These are phyloP conservation scores for Tyto alba DNA, from an alignment of 2,113 vertebrate species.

Conservation along the genomic window DNA sequence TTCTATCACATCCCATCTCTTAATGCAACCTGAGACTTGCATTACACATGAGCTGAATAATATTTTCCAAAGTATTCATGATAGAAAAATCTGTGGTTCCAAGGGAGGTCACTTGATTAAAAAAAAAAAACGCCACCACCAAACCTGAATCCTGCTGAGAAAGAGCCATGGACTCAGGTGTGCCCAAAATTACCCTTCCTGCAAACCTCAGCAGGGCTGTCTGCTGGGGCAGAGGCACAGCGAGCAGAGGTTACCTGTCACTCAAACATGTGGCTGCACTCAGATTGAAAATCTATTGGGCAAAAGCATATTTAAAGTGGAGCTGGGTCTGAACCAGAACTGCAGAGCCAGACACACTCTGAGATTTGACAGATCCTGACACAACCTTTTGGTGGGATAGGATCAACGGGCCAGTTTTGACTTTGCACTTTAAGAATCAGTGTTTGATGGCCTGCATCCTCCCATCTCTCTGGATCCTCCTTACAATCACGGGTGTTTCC, in stretches of 20 bases:
- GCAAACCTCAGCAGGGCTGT: not conserved
- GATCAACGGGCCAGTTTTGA: not conserved
- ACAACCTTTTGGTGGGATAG: not conserved
- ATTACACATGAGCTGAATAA: constrained; percentile 1
- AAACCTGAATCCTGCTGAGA: not conserved
- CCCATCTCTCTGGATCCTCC: not conserved
- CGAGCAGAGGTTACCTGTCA: not conserved
- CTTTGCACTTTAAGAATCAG: not conserved
- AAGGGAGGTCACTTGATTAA: not conserved
- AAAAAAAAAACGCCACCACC: not conserved
- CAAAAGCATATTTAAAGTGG: not conserved
- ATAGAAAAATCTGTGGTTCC: constrained; percentile 19
- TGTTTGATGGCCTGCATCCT: not conserved
- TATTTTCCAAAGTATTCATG: constrained; percentile 34
- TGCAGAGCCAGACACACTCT: not conserved
- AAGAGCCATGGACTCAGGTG: not conserved
- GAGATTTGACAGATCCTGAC: not conserved
- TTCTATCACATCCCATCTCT: constrained; percentile 51
- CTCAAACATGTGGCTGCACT: not conserved
- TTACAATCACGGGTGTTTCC: not conserved
- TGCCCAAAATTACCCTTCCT: not conserved
- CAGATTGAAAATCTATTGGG: not conserved
- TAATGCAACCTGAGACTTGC: not conserved
- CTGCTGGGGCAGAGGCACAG: not conserved
- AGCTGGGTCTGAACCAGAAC: not conserved